phyloP scores from a whole-genome alignment of 37 sponge, comb jelly and placozoan species.

The Sycon ciliatum region DNA sequence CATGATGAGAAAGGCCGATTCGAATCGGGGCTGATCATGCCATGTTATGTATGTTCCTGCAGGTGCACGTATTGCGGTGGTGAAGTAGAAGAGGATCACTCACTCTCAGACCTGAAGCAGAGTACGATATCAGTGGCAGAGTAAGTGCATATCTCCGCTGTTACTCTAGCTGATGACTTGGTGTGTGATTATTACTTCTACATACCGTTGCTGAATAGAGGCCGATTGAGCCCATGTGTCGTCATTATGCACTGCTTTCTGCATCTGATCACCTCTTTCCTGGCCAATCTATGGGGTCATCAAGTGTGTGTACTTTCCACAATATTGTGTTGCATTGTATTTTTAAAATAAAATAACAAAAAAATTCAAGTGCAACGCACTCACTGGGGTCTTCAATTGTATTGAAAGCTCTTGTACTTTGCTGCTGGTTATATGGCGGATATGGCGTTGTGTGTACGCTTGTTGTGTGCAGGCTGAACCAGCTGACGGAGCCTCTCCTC shows the following conservation, averaged over 20 bases:
- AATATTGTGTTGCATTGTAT: neutral
- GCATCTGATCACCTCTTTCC: neutral
- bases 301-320: neutral
- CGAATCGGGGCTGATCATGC: too few species aligned
- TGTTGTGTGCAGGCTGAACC: conserved; percentile 41
- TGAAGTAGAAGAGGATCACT: conserved; percentile 48
- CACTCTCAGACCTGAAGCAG: neutral
- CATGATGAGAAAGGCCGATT: too few species aligned
- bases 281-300: neutral
- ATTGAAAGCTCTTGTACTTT: too few species aligned
- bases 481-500: conserved; percentile 42
- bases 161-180: too few species aligned
- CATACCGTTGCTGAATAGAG: neutral
- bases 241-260: neutral
- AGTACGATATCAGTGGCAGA: neutral
- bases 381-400: too few species aligned
- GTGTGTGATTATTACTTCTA: neutral
- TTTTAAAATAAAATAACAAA: conserved; percentile 6
- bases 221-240: neutral
- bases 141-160: neutral
- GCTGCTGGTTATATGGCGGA: too few species aligned
- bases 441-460: too few species aligned
- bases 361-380: too few species aligned
- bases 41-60: too few species aligned
- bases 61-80: conserved; percentile 55